phyloP scores from a whole-genome alignment of 2,113 vertebrate species.

The Poeciliopsis retropinna region DNA sequence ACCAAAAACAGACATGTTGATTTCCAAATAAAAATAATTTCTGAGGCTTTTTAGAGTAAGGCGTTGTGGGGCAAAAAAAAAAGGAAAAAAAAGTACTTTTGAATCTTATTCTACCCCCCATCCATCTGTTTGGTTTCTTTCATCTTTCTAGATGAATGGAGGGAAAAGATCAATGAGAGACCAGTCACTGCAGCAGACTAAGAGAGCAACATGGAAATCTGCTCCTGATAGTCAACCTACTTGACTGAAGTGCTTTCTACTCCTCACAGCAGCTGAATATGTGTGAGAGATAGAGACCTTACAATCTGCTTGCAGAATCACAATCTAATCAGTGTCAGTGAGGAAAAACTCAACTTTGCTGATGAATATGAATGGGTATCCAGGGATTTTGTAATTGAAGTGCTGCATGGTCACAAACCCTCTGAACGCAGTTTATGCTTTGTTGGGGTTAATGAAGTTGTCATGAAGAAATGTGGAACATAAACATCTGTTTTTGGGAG shows the following conservation, averaged over 20 bases:
- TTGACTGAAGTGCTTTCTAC: constrained; percentile 23
- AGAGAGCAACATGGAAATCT: constrained; percentile 34
- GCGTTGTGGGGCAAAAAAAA: not conserved
- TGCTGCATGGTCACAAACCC: constrained; percentile 30
- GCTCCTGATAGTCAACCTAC: constrained; percentile 2
- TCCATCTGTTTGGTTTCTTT: constrained; percentile 23
- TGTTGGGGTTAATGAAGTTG: constrained; percentile 32
- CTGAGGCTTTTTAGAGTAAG: not conserved
- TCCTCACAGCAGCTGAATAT: not conserved
- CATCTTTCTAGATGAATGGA: constrained; percentile 20
- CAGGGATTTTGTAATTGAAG: constrained; percentile 4
- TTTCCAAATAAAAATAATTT: not conserved
- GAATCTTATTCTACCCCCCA: not conserved
- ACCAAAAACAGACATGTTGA: not conserved
- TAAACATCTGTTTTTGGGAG: constrained; percentile 69
- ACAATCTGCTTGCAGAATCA: not conserved
- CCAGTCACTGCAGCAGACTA: constrained; percentile 14
- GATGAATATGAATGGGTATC: constrained; percentile 14
- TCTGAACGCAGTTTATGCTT: constrained; percentile 9
- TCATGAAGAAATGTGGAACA: constrained; percentile 51
- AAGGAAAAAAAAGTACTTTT: constrained; percentile 2
- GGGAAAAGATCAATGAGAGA: constrained; percentile 21
- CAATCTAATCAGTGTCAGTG: not conserved
- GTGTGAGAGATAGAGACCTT: constrained; percentile 1
- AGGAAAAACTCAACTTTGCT: constrained; percentile 7